These are phyloP conservation scores for Mamestra brassicae DNA, from an alignment of 2,888 invertebrate species.

Conservation along the genomic window DNA sequence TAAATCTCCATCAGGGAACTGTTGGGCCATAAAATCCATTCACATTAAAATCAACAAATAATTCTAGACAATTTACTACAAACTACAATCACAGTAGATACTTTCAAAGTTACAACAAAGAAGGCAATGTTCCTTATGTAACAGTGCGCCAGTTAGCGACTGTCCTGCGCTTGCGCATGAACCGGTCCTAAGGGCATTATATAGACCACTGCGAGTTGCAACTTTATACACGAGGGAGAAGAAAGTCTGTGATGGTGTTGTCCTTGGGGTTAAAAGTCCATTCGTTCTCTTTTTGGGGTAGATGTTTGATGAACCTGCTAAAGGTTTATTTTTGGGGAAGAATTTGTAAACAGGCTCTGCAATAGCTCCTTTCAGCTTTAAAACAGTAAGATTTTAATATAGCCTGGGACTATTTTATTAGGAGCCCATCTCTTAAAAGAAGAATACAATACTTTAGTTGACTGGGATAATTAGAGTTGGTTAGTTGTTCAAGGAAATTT, in stretches of 20 bases:
- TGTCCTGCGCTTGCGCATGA: slow-evolving; percentile 54
- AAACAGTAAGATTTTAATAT: neutral
- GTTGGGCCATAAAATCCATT: neutral
- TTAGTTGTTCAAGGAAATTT: no score
- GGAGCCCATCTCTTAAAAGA: no score
- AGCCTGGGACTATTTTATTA: no score
- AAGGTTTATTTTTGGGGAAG: neutral
- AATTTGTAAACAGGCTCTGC: neutral
- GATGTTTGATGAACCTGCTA: neutral
- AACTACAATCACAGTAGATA: slow-evolving; percentile 20
- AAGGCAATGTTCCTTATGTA: slow-evolving; percentile 54
- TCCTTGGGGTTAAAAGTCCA: slow-evolving; percentile 17
- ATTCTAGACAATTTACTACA: slow-evolving; percentile 7
- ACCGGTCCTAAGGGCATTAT: slow-evolving; percentile 75
- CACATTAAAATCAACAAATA: neutral
- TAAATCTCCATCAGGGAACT: no score
- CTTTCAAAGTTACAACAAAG: slow-evolving; percentile 57
- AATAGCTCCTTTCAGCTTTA: neutral
- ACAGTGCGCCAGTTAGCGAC: slow-evolving; percentile 49
- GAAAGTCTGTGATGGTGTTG: slow-evolving; percentile 39
- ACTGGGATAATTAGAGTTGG: no score
- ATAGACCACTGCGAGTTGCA: slow-evolving; percentile 64
- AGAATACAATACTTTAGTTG: no score
- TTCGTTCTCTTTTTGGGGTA: neutral
- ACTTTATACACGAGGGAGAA: slow-evolving; percentile 32